Percentiles rank a stretch among this genome's conserved stretches.
Conservation (phyloP, 2,113 vertebrate species). For the Symphodus melops region DNA sequence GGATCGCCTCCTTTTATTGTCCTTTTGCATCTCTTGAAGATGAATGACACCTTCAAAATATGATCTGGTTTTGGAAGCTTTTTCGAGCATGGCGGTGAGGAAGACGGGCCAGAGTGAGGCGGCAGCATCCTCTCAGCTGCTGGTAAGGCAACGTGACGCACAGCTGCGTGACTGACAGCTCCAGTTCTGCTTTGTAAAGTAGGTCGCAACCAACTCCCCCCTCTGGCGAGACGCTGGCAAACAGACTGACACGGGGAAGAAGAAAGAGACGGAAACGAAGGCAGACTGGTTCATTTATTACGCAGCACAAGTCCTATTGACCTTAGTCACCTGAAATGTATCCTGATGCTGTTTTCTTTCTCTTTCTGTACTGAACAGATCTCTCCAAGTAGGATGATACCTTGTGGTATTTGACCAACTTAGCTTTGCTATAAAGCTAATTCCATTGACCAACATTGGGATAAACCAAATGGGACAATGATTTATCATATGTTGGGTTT, state of each 20-base stretch:
- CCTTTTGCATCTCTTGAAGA: neutral
- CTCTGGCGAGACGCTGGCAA: slow-evolving; percentile 58
- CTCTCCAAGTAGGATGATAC: neutral
- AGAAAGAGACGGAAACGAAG: slow-evolving; percentile 24
- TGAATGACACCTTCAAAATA: neutral
- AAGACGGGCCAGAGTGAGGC: slow-evolving; percentile 30
- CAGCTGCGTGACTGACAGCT: slow-evolving; percentile 71
- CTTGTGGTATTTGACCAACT: neutral
- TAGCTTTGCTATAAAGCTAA: neutral
- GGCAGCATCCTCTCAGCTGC: slow-evolving; percentile 32
- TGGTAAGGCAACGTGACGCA: slow-evolving; percentile 52
- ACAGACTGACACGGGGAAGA: slow-evolving; percentile 32
- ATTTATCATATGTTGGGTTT: neutral
- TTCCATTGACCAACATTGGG: too few species aligned
- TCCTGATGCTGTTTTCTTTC: neutral
- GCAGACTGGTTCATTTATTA: slow-evolving; percentile 1
- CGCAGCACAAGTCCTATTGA: neutral
- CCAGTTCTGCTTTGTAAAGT: slow-evolving; percentile 68
- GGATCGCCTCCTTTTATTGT: too few species aligned
- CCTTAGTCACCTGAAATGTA: neutral
- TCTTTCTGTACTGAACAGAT: neutral
- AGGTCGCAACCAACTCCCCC: slow-evolving; percentile 65
- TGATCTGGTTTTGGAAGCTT: slow-evolving; percentile 9
- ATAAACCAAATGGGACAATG: neutral
- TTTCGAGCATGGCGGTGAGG: slow-evolving; percentile 15